Conservation (phyloP, 1,140 invertebrate genomes). For the Orchestia grillus region DNA sequence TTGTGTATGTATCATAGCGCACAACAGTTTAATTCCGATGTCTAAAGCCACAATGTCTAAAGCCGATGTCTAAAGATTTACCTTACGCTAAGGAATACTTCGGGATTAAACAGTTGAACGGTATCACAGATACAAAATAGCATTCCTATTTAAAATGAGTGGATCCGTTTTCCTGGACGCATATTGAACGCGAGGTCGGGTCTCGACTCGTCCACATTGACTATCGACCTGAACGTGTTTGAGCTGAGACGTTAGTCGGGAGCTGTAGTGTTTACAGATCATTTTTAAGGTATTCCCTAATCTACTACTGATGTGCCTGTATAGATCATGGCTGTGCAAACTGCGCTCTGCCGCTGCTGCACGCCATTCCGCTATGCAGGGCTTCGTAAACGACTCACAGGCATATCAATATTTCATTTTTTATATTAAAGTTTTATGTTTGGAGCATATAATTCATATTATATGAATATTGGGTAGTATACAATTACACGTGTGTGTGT, state of each 20-base stretch:
- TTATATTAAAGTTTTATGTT: neutral
- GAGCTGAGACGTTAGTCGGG: slow-evolving; percentile 26
- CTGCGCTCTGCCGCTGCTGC: neutral
- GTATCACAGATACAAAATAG: no score
- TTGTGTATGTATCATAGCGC: no score
- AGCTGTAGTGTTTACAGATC: slow-evolving; percentile 17
- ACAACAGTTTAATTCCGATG: no score
- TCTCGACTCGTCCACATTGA: neutral
- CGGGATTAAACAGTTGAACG: no score
- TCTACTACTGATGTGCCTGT: neutral
- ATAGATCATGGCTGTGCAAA: slow-evolving; percentile 41
- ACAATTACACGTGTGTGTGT: neutral
- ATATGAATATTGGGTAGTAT: neutral
- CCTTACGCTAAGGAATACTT: no score
- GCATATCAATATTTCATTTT: neutral
- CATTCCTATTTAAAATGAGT: no score
- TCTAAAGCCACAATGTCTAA: no score
- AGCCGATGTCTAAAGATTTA: no score
- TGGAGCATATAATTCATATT: neutral
- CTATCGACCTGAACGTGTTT: slow-evolving; percentile 16
- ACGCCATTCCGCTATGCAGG: neutral
- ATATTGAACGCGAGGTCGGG: neutral
- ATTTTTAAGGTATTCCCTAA: slow-evolving; percentile 41
- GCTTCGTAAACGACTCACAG: neutral
- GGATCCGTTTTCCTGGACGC: no score